Evolutionary conservation across 2,113 vertebrate genomes (phyloP), one percentile per base, ranked within the genome.

Genomic region (Ageneiosus marmoratus): DNA sequence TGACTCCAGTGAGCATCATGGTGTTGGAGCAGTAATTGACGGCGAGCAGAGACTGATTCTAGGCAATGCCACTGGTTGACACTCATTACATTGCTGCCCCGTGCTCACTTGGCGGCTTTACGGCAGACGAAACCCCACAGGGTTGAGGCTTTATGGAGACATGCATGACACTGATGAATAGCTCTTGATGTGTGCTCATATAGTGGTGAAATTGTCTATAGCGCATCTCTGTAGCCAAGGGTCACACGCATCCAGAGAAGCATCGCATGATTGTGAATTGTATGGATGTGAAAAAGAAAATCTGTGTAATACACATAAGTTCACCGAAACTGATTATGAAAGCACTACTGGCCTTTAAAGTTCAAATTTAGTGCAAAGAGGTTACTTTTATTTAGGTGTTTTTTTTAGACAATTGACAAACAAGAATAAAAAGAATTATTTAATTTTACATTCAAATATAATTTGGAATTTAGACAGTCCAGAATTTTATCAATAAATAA

Each of bases 121-220:
- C 22, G 81, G 70, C 77, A 86, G 83, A 91, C 86, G 83, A 91
- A 91, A 90, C 83, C 90, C 88, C 87, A 81, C 75, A 75, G 85
- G 18, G 80, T 24, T 60, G 63, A 50, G 72, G 62, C 58, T 82
- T 83, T 81, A 67, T 50, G 53, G 55, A 77, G 83, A 84, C 63
- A 76, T 81, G 63, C 70, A 85, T 90, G 91, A 93, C 91, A 92
- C 91, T 92, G 94, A 93, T 92, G 93, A 90, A 94, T 91, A 86
- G 91, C 89, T 87, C 80, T 78, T 88, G 89, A 91, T 92, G 83
- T 91, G 90, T 90, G 91, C 91, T 93, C 91, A 92, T 88, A 93
- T 90, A 93, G 89, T 91, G 90, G 92, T 93, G 91, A 92, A 94
- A 92, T 91, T 93, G 90, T 89, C 91, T 92, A 91, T 89, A 90